Base-by-base conservation (phyloP, 2,797 vertebrate genomes). In the Fistularia tabacaria region DNA sequence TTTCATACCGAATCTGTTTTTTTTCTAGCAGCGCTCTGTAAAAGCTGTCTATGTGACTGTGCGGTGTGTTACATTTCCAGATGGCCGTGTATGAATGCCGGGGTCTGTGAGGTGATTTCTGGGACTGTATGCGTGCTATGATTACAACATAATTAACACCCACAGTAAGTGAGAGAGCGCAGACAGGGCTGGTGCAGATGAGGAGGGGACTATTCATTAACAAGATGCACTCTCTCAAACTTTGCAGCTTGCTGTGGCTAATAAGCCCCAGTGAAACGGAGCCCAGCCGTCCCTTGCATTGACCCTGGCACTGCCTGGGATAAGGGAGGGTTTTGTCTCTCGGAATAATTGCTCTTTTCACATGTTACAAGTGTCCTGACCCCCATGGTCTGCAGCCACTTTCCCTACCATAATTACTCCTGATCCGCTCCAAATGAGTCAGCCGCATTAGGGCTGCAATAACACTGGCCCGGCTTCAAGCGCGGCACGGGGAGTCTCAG, bases 321-420 rank as follows among this genome's bases (percentile, higher is more conserved):
- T 91, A 90, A 91, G 89, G 87, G 84, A 89, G 86, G 90, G 85
- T 90, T 91, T 90, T 92, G 90, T 91, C 90, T 90, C 73, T 78
- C 63, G 85, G 87, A 92, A 92, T 92, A 92, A 92, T 92, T 92
- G 91, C 90, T 91, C 91, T 92, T 92, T 92, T 92, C 89, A 92
- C 88, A 90, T 90, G 87, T 91, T 92, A 88, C 90, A 90, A 92
- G 89, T 91, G 88, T 91, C 88, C 88, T 89, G 91, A 92, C 90
- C 91, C 89, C 89, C 87, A 82, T 66, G 81, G 88, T 90, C 88
- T 71, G 86, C 86, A 89, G 88, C 81, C 87, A 87, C 88, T 85
- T 86, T 88, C 80, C 84, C 83, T 64, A 82, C 84, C 86, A 89
- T 92, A 92, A 92, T 92, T 91, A 91, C 88, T 88, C 81, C 85